Conservation (phyloP, 2,113 vertebrate species). For the Albula goreensis region DNA sequence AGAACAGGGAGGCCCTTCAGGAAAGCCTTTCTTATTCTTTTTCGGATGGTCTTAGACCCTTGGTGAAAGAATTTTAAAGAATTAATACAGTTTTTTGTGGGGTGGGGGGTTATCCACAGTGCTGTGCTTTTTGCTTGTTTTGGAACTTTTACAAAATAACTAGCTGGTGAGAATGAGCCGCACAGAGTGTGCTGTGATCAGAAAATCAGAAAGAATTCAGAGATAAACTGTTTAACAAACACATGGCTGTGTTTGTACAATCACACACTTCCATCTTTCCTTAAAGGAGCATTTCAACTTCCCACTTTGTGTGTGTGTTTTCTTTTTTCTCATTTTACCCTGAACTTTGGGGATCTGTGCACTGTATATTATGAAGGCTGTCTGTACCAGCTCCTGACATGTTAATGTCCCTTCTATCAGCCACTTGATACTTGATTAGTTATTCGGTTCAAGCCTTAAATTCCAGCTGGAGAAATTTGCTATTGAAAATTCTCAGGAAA, state of each 20-base stretch:
- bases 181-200: not conserved
- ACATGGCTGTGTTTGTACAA: not conserved
- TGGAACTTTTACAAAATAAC: not conserved
- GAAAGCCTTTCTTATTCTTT: not conserved
- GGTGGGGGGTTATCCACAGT: not conserved
- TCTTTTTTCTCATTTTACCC: not conserved
- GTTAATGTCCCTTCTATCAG: no score
- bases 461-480: no score
- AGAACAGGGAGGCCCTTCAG: not conserved
- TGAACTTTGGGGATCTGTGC: not conserved
- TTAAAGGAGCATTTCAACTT: no score
- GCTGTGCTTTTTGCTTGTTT: not conserved
- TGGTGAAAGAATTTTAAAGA: not conserved
- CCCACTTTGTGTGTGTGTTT: not conserved
- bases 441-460: no score
- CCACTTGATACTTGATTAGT: no score
- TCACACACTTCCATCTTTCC: not conserved
- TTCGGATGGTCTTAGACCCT: not conserved
- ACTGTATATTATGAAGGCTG: not conserved
- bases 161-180: not conserved
- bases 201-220: not conserved
- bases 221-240: not conserved
- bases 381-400: not conserved
- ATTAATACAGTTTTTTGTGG: not conserved
- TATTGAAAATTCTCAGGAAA: no score